Conservation (phyloP, 2,113 vertebrate genomes). For the Lycaon pictus region DNA sequence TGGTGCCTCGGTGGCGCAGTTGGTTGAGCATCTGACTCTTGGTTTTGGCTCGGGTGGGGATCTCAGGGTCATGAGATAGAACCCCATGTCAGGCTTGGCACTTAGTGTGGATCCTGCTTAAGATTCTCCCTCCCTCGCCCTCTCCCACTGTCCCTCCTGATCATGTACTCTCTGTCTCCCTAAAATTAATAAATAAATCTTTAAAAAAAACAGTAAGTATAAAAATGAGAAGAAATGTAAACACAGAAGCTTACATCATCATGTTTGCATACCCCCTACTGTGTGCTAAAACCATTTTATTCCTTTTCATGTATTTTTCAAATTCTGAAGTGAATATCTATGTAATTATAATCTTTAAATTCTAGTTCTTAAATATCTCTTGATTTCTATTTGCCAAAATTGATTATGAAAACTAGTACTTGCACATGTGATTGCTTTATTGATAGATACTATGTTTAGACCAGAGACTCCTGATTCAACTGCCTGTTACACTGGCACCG, state of each 20-base stretch:
- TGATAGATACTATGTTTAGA: not conserved
- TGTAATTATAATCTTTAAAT: not conserved
- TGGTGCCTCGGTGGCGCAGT: not conserved
- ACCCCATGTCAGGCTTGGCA: not conserved
- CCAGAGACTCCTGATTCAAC: not conserved
- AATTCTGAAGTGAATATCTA: not conserved
- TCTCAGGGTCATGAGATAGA: not conserved
- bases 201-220: not conserved
- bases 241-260: not conserved
- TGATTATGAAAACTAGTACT: not conserved
- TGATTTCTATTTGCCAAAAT: constrained; percentile 4
- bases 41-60: not conserved
- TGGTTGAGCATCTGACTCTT: not conserved
- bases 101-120: not conserved
- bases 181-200: not conserved
- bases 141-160: not conserved
- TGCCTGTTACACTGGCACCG: not conserved
- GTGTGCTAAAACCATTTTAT: not conserved
- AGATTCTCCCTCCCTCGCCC: not conserved
- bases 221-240: not conserved
- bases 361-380: not conserved
- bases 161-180: not conserved
- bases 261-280: not conserved
- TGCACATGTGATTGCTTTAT: not conserved
- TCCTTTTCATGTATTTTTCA: not conserved